Percentiles rank a stretch among this genome's conserved stretches.
phyloP scores from a whole-genome alignment of 30 jellyfish, hydroid and myxozoan species.

The Hydractinia echinata region DNA sequence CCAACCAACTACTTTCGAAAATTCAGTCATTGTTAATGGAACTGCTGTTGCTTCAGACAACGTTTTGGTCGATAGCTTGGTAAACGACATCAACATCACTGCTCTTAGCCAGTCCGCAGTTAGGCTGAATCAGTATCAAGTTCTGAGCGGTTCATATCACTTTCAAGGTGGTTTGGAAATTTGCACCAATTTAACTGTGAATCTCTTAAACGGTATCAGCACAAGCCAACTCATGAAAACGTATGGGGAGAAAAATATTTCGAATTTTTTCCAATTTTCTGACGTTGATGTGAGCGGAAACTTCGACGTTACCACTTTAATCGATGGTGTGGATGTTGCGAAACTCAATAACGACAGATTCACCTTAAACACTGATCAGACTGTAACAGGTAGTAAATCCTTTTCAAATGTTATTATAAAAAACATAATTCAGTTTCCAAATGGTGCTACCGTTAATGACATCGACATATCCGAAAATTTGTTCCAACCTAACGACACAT shows the following conservation, averaged over 20 bases:
- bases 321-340: constrained; percentile 79
- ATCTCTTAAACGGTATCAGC: constrained; percentile 38
- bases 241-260: constrained; percentile 45
- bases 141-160: constrained; percentile 37
- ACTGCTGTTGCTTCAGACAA: constrained; percentile 20
- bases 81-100: constrained; percentile 59
- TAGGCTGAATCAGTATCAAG: constrained; percentile 42
- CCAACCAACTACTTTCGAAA: constrained; percentile 43
- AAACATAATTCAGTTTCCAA: constrained; percentile 26
- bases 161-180: constrained; percentile 30
- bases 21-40: constrained; percentile 27
- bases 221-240: constrained; percentile 40
- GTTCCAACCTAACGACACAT: constrained; percentile 27
- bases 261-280: constrained; percentile 34
- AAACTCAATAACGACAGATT: constrained; percentile 57
- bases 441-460: constrained; percentile 54
- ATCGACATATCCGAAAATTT: constrained; percentile 57
- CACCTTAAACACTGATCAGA: constrained; percentile 56
- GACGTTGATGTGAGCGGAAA: constrained; percentile 32
- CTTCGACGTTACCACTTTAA: constrained; percentile 43
- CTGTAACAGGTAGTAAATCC: constrained; percentile 36
- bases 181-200: constrained; percentile 37
- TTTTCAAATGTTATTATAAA: constrained; percentile 42
- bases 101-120: constrained; percentile 40
- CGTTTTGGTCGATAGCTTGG: constrained; percentile 21